phyloP scores from a whole-genome alignment of 2,797 vertebrate species.

The Phalloptychus januarius region DNA sequence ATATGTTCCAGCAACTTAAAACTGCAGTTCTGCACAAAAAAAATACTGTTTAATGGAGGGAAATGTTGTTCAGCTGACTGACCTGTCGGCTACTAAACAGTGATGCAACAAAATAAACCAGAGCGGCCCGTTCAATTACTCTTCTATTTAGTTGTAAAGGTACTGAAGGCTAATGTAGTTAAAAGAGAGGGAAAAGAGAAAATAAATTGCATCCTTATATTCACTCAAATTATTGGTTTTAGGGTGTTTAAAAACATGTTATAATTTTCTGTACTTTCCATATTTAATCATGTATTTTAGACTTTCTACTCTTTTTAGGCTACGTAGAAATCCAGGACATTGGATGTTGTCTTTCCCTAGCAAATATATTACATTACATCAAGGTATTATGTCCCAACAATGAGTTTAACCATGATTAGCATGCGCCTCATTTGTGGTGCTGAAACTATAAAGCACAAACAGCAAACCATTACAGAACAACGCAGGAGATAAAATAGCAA shows the following conservation, averaged over 20 bases:
- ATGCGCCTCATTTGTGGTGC: conserved; percentile 35
- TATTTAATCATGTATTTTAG: background rate
- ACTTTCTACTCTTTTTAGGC: background rate
- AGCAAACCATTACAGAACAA: conserved; percentile 37
- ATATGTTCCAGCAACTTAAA: background rate
- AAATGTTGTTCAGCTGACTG: too few species aligned
- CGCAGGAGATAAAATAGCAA: conserved; percentile 27
- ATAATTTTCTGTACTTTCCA: background rate
- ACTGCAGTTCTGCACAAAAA: too few species aligned
- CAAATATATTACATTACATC: conserved; percentile 30
- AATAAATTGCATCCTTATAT: background rate
- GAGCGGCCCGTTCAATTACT: too few species aligned
- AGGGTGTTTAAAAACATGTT: background rate
- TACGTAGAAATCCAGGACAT: background rate
- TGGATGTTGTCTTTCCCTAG: conserved; percentile 1
- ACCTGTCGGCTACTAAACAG: too few species aligned
- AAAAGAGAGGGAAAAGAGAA: background rate
- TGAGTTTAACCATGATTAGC: conserved; percentile 46
- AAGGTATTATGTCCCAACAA: conserved; percentile 24
- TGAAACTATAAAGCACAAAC: conserved; percentile 40
- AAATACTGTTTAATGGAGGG: too few species aligned
- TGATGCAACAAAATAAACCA: too few species aligned
- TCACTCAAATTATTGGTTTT: background rate
- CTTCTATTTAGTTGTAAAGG: too few species aligned
- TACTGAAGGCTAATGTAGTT: too few species aligned